phyloP scores from a whole-genome alignment of 2,113 vertebrate species.

The Sebastes fasciatus region DNA sequence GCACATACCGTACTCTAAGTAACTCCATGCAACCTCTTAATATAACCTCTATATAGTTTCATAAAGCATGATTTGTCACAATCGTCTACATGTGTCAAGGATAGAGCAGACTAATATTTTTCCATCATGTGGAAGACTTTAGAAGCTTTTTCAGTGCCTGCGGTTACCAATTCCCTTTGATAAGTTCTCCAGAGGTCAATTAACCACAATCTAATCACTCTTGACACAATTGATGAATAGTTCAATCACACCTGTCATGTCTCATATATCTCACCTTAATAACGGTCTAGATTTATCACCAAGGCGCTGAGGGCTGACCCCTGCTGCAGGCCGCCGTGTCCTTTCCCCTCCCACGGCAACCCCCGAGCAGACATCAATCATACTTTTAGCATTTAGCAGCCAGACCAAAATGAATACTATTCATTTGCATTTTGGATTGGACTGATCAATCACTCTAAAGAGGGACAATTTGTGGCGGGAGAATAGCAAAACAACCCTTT shows the following conservation, averaged over 20 bases:
- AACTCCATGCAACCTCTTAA: not conserved
- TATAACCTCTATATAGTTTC: not conserved
- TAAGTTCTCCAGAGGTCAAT: conserved; percentile 73
- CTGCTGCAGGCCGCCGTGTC: conserved; percentile 36
- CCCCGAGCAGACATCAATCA: conserved; percentile 34
- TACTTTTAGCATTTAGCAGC: conserved; percentile 16
- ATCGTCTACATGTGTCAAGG: conserved; percentile 2
- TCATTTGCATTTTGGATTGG: conserved; percentile 51
- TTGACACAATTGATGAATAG: conserved; percentile 80
- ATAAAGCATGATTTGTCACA: not conserved
- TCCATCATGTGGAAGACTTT: conserved; percentile 5
- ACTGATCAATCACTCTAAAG: conserved; percentile 31
- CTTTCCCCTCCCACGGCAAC: conserved; percentile 23
- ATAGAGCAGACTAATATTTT: not conserved
- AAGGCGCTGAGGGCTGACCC: conserved; percentile 47
- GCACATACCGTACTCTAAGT: not conserved
- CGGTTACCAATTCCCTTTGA: conserved; percentile 46
- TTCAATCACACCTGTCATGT: conserved; percentile 81
- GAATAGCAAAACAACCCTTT: not conserved
- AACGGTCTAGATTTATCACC: conserved; percentile 60
- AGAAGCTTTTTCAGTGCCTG: conserved; percentile 24
- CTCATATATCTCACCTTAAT: conserved; percentile 80
- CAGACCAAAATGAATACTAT: conserved; percentile 16
- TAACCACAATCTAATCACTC: conserved; percentile 76
- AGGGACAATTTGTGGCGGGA: not conserved